Percentiles rank a stretch among this genome's conserved stretches.
Conservation (phyloP, 2,888 invertebrate species). For the Aphodius sticticus region DNA sequence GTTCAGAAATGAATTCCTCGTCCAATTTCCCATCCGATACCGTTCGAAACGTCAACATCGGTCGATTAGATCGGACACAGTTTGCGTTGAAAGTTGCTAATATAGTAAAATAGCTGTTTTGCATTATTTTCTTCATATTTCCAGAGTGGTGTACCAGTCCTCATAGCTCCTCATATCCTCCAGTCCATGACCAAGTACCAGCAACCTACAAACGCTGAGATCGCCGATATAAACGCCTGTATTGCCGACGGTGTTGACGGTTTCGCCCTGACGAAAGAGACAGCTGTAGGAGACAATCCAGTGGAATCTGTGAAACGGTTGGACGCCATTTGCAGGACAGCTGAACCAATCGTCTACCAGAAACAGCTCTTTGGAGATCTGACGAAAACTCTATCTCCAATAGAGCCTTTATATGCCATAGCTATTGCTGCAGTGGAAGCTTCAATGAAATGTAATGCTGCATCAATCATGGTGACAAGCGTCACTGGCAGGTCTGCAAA, state of each 20-base stretch:
- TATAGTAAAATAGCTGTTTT: background rate
- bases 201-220: constrained; percentile 78
- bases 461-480: constrained; percentile 83
- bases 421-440: constrained; percentile 79
- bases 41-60: too few relatives aligned
- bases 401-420: constrained; percentile 72
- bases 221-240: constrained; percentile 92
- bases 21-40: too few relatives aligned
- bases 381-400: constrained; percentile 41
- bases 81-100: too few relatives aligned
- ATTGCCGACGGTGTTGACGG: constrained; percentile 91
- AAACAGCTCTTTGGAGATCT: constrained; percentile 80
- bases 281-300: constrained; percentile 78
- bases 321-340: constrained; percentile 80
- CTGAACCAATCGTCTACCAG: constrained; percentile 86
- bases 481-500: constrained; percentile 76
- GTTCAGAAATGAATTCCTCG: too few relatives aligned
- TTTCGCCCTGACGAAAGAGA: constrained; percentile 84
- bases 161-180: constrained; percentile 84
- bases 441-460: constrained; percentile 71
- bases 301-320: constrained; percentile 76
- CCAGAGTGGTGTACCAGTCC: constrained; percentile 84
- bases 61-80: too few relatives aligned
- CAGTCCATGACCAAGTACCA: constrained; percentile 85
- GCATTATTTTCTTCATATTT: constrained; percentile 17